Conservation (phyloP, 2,797 vertebrate genomes). For the Emys orbicularis region DNA sequence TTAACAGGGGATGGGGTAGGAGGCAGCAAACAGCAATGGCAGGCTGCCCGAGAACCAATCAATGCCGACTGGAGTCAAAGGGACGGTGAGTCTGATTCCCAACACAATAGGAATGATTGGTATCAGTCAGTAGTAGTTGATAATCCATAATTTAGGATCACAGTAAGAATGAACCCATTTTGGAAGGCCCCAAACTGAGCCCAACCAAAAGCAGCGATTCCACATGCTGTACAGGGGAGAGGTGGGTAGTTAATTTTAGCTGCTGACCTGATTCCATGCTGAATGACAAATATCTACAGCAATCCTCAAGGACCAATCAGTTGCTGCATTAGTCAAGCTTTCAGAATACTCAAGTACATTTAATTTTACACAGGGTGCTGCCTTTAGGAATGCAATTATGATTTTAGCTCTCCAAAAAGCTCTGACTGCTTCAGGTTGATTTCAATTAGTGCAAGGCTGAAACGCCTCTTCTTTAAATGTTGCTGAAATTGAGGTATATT, state of each 20-base stretch:
- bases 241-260: slow-evolving; percentile 81
- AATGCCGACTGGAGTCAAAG: slow-evolving; percentile 81
- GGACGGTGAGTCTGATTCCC: slow-evolving; percentile 77
- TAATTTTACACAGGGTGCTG: slow-evolving; percentile 72
- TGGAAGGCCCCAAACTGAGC: slow-evolving; percentile 58
- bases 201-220: slow-evolving; percentile 53
- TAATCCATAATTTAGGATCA: slow-evolving; percentile 65
- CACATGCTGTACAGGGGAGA: slow-evolving; percentile 52
- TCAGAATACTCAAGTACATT: slow-evolving; percentile 68
- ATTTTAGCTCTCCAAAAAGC: slow-evolving; percentile 63
- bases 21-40: slow-evolving; percentile 78
- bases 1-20: slow-evolving; percentile 72
- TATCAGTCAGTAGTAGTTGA: slow-evolving; percentile 72
- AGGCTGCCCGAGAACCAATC: slow-evolving; percentile 80
- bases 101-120: slow-evolving; percentile 70
- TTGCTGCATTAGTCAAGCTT: slow-evolving; percentile 68
- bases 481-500: slow-evolving; percentile 30
- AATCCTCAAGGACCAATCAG: slow-evolving; percentile 77
- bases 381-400: slow-evolving; percentile 72
- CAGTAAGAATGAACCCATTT: slow-evolving; percentile 60
- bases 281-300: slow-evolving; percentile 80
- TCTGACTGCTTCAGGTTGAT: slow-evolving; percentile 64
- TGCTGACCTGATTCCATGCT: slow-evolving; percentile 83
- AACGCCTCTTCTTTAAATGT: neutral
- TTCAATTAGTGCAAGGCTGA: slow-evolving; percentile 25